Evolutionary conservation across 2,113 vertebrate species (phyloP), one percentile per base, ranked within the genome.

Genomic region (Edolisoma coerulescens): DNA sequence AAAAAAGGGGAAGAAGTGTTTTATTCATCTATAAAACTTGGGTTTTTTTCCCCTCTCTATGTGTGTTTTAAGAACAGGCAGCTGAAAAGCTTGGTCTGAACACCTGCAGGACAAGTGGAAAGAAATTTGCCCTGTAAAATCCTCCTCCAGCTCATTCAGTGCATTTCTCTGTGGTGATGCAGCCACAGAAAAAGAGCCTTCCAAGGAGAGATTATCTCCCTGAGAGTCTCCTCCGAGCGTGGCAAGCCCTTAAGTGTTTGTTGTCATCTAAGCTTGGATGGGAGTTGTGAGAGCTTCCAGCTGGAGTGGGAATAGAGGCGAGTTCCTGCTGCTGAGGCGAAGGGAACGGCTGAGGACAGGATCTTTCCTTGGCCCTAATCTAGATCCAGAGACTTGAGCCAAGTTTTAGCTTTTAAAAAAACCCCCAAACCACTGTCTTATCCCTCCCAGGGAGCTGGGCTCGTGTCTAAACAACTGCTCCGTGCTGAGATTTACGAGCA

Each of bases 31-130:
- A 0, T 12, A 11, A 57, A 82, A 56, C 6, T 4, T 10, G 5
- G 12, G 5, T 0, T 0, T 7, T 44, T 59, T 35, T 3, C 2
- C 2, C 22, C 20, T 2, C 0, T 24, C 26, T 22, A 1, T 3
- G 1, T 10, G n/a, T 21, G 7, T 42, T 83, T 80, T 33, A 49
- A 82, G 44, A 42, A 5, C 22, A 10, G 23, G 50, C 50, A 67
- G 39, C 65, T 45, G 22, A 28, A 59, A 42, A 44, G 5, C 8
- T 49, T 2, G 14, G 2, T 16, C 57, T 24, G 35, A 59, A 26
- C 50, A 53, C 69, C 77, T 83, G 45, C 74, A 22, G 75, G 63
- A 16, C 37, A 57, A 71, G 57, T 1, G 57, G 59, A 10, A 78
- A 56, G 50, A 56, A 13, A 21, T 16, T 7, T n/a, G 35, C 47